phyloP scores from a whole-genome alignment of 2,888 invertebrate genomes.

The Lasioglossum vierecki region DNA sequence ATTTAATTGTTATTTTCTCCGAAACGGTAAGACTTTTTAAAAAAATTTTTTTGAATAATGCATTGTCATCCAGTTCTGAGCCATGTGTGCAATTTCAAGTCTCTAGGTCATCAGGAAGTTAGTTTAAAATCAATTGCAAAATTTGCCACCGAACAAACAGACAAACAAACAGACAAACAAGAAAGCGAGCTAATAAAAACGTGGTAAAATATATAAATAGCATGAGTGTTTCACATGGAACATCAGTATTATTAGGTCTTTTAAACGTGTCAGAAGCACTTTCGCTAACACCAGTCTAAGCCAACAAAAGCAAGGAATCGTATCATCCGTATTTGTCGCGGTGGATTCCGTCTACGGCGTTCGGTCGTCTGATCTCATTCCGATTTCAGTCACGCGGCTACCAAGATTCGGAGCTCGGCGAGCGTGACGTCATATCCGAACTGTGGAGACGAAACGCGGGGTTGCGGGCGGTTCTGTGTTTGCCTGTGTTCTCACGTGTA shows the following conservation, averaged over 20 bases:
- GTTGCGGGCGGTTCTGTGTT: not conserved
- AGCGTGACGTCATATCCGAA: conserved; percentile 71
- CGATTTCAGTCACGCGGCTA: conserved; percentile 80
- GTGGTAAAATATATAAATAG: not conserved
- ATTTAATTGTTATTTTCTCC: too few species aligned
- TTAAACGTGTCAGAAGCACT: not conserved
- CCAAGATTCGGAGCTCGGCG: conserved; percentile 67
- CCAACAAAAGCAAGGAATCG: conserved; percentile 2
- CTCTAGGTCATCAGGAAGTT: too few species aligned
- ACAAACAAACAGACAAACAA: too few species aligned
- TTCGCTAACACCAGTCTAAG: not conserved
- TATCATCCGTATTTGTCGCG: conserved; percentile 8
- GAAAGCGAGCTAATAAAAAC: too few species aligned
- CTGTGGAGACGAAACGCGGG: not conserved
- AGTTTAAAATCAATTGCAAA: too few species aligned
- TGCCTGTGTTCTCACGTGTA: conserved; percentile 46
- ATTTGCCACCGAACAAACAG: too few species aligned
- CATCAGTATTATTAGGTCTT: too few species aligned
- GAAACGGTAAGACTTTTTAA: too few species aligned
- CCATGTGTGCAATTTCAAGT: too few species aligned
- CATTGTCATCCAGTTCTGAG: too few species aligned
- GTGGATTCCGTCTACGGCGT: conserved; percentile 12
- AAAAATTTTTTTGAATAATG: too few species aligned
- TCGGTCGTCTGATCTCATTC: conserved; percentile 63
- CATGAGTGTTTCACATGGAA: too few species aligned